Conservation (phyloP, 2,797 vertebrate genomes). For the Micrastur ruficollis region DNA sequence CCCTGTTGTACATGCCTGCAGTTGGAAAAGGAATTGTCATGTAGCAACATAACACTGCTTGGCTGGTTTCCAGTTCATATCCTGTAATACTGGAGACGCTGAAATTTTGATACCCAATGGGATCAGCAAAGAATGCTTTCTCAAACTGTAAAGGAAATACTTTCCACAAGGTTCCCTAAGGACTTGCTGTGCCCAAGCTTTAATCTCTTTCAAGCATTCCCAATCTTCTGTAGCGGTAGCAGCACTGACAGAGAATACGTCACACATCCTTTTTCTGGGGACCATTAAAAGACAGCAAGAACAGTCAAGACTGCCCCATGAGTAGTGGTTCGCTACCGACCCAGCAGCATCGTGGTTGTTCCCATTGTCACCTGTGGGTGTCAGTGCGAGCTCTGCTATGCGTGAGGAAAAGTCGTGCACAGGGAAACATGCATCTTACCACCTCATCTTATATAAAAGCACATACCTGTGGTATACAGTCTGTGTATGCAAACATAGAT, state of each 20-base stretch:
- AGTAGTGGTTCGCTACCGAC: not conserved
- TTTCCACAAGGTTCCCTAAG: constrained; percentile 7
- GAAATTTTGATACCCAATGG: constrained; percentile 54
- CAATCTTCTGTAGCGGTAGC: not conserved
- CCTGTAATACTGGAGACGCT: constrained; percentile 32
- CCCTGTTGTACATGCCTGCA: not conserved
- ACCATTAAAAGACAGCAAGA: not conserved
- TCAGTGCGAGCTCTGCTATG: constrained; percentile 45
- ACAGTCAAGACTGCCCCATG: not conserved
- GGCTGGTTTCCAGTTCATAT: constrained; percentile 70
- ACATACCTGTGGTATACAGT: constrained; percentile 92
- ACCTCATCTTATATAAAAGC: not conserved
- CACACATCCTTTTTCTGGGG: not conserved
- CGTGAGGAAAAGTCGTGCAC: not conserved
- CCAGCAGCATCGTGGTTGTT: not conserved
- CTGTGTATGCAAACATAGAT: constrained; percentile 91
- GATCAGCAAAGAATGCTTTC: constrained; percentile 50
- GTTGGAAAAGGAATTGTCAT: constrained; percentile 27
- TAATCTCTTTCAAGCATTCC: constrained; percentile 5
- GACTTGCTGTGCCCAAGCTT: constrained; percentile 35
- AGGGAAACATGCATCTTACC: not conserved
- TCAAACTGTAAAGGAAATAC: constrained; percentile 61
- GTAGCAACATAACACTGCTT: not conserved
- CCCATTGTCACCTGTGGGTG: not conserved
- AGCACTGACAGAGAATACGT: not conserved